Conservation (phyloP, 2,888 invertebrate species). For the Cantharis nigra region DNA sequence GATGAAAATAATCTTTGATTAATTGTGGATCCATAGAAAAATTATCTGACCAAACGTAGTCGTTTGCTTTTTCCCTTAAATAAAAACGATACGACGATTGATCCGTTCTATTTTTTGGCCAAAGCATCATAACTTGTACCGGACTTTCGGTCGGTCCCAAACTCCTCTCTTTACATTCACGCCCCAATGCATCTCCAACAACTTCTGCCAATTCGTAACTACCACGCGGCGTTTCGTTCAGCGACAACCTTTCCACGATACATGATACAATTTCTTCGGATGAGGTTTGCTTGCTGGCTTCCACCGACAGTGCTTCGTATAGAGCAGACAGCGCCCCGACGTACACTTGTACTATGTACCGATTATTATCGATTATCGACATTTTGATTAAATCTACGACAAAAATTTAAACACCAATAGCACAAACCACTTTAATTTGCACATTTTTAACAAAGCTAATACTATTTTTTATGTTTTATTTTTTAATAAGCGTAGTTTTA, state of each 20-base stretch:
- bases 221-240: conserved; percentile 61
- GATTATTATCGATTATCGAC: conserved; percentile 66
- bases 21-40: conserved; percentile 90
- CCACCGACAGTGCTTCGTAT: conserved; percentile 87
- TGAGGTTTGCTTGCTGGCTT: conserved; percentile 90
- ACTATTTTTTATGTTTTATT: not conserved
- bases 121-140: conserved; percentile 80
- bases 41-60: conserved; percentile 84
- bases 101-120: conserved; percentile 68
- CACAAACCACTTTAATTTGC: conserved; percentile 18
- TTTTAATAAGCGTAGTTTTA: not conserved
- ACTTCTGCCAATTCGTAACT: conserved; percentile 87
- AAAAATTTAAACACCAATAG: conserved; percentile 7
- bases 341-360: conserved; percentile 82
- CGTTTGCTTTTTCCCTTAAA: conserved; percentile 82
- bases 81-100: conserved; percentile 76
- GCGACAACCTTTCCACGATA: conserved; percentile 75
- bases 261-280: conserved; percentile 90
- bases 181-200: conserved; percentile 82
- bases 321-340: conserved; percentile 86
- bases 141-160: conserved; percentile 82
- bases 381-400: conserved; percentile 53
- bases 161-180: conserved; percentile 90
- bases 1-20: conserved; percentile 89
- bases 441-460: conserved; percentile 7